Evolutionary conservation across 2,888 invertebrate species (phyloP), one percentile per base, ranked within the genome.

Genomic region (Oeneis ivallda): DNA sequence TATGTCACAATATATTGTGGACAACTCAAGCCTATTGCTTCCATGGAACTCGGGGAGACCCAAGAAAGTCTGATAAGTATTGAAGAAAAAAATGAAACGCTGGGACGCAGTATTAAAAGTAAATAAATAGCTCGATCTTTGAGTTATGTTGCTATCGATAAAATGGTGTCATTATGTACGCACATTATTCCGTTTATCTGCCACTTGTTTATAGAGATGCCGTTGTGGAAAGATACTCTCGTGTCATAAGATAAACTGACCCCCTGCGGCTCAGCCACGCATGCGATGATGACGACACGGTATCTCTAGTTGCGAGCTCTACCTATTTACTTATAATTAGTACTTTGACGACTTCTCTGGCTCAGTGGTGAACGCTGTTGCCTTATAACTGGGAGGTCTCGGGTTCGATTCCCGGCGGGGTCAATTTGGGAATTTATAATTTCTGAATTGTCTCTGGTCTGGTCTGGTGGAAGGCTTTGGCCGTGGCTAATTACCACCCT

Each of bases 181-280:
- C 62, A 62, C 49, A 79, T 78, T 78, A 78, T 77, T 76, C 79
- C 79, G 72, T 77, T 74, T 77, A 80, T 83, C 83, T 82, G 70
- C 69, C 63, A 67, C 71, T 83, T 84, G 84, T 83, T 85, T 81
- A 78, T 78, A 75, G 71, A 76, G 76, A 78, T 76, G 78, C 78
- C 79, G 68, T 79, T 70, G 80, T 89, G 90, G 90, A 90, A 90
- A 85, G 82, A 79, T 89, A 87, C 89, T 6, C 32, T 71, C 72
- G 70, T 77, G 79, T 84, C 86, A 84, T 70, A 65, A 68, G 86
- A 85, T 89, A 87, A 79, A 61, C 76, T 87, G 89, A 85, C 86
- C 90, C 89, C 90, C 90, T 77, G 79, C 79, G 81, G 80, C 76
- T 78, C 70, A 71, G 73, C 71, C 64, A 59, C 43, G 56, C 67